Conservation (phyloP, 1,140 invertebrate genomes). For the Habropoda laboriosa region DNA sequence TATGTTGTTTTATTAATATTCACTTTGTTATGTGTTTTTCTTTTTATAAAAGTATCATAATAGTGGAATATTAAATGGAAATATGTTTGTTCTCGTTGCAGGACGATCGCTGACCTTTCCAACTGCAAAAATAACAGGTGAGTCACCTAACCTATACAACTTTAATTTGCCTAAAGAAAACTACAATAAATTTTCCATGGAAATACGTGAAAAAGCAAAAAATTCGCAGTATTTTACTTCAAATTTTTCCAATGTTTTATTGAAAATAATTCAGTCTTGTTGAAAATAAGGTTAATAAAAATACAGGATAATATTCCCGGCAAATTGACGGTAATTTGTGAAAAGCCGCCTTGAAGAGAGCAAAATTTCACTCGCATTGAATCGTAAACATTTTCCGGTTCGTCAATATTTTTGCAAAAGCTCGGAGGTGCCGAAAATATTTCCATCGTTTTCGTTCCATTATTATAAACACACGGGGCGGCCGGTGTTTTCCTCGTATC, state of each 20-base stretch:
- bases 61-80: no score
- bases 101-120: conserved; percentile 69
- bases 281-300: no score
- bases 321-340: no score
- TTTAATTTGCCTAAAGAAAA: no score
- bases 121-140: conserved; percentile 64
- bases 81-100: conserved; percentile 64
- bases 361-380: no score
- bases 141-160: no score
- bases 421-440: neutral
- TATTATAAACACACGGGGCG: neutral
- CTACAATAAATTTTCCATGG: neutral
- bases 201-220: neutral
- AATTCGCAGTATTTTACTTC: neutral
- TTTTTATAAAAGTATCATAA: no score
- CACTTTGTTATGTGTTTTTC: no score
- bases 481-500: neutral
- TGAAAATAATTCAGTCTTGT: neutral
- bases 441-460: neutral
- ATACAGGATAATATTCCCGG: no score
- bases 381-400: neutral
- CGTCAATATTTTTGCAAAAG: neutral
- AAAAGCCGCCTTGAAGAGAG: no score
- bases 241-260: neutral
- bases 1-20: no score